Base-by-base conservation (phyloP, 2,113 vertebrate species). In the Cavia aperea region DNA sequence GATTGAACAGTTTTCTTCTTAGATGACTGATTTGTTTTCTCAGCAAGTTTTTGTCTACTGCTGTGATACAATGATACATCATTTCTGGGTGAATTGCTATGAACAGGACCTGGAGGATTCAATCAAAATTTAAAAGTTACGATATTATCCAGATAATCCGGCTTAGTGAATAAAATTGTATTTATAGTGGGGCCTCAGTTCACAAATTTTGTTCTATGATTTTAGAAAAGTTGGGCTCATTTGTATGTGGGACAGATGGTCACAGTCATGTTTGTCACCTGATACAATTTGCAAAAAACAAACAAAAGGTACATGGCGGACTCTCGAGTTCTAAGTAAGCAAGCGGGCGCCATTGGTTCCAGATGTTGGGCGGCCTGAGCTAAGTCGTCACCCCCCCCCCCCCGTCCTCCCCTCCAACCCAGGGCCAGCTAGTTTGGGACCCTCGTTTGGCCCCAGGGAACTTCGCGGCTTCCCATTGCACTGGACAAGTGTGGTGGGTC, bases 61-160 rank as follows among this genome's bases (percentile, higher is more conserved):
- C 72, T 95, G 23, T 46, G 51, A 77, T 10, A 12, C 49, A 89
- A 7, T 89, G 92, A 43, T 23, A 81, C 91, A 36, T 96, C 93
- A 93, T 86, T 93, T 93, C 36, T 90, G 93, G 84, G 5, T 89
- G 89, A 87, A 95, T 14, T 89, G 56, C 24, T 86, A 94, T 75
- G 29, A 93, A 79, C 13, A 96, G 73, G 56, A 93, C 89, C 96
- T 97, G 24, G 72, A 95, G 29, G 51, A 95, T 79, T 92, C 58
- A 91, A 91, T 54, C 39, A 90, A 39, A 96, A 94, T 12, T n/a
- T 92, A 51, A 95, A 95, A 95, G 39, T 96, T 92, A 95, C 43
- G 4, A 62, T n/a, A 4, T 58, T 84, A 84, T 90, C 65, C 58
- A 79, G 36, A 91, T 86, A 63, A 89, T 87, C 3, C 43, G 24